These are phyloP conservation scores for Meloidogyne floridensis DNA, from an alignment of 1,140 invertebrate genomes.

Conservation along the genomic window DNA sequence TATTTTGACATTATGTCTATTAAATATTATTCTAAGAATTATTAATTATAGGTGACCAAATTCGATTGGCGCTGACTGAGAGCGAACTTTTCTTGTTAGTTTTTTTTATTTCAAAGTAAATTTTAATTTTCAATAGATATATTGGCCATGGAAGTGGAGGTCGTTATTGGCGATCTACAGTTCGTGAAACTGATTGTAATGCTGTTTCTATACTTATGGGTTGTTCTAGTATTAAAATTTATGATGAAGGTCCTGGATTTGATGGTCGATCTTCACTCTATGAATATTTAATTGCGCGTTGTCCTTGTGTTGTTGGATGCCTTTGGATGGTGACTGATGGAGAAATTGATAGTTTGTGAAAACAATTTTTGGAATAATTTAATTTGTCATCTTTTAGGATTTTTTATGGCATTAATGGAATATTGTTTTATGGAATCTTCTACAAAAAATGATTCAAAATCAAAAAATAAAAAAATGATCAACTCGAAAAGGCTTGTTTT, in stretches of 20 bases:
- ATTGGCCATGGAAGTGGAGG: conserved; percentile 58
- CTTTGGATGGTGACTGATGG: conserved; percentile 63
- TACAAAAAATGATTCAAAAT: conserved; percentile 18
- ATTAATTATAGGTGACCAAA: conserved; percentile 13
- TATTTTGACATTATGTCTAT: too few relatives aligned
- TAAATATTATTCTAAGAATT: too few relatives aligned
- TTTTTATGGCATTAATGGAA: conserved; percentile 49
- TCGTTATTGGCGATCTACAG: conserved; percentile 42
- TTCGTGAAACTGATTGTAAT: conserved; percentile 46
- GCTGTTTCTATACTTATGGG: conserved; percentile 59
- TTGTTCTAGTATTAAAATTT: conserved; percentile 56
- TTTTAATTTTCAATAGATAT: conserved; percentile 39
- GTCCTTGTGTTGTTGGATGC: conserved; percentile 59
- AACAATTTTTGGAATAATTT: neutral
- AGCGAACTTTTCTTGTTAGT: conserved; percentile 58
- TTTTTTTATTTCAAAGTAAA: conserved; percentile 26
- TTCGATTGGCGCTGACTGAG: conserved; percentile 39
- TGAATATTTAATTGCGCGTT: conserved; percentile 54
- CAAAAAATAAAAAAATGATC: neutral
- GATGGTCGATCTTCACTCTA: conserved; percentile 54
- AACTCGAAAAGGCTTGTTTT: neutral
- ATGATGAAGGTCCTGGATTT: conserved; percentile 47
- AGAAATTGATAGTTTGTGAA: conserved; percentile 42
- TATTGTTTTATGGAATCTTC: conserved; percentile 40
- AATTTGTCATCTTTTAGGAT: conserved; percentile 32